These are phyloP conservation scores for Sander vitreus DNA, from an alignment of 2,113 vertebrate species.

Conservation along the genomic window DNA sequence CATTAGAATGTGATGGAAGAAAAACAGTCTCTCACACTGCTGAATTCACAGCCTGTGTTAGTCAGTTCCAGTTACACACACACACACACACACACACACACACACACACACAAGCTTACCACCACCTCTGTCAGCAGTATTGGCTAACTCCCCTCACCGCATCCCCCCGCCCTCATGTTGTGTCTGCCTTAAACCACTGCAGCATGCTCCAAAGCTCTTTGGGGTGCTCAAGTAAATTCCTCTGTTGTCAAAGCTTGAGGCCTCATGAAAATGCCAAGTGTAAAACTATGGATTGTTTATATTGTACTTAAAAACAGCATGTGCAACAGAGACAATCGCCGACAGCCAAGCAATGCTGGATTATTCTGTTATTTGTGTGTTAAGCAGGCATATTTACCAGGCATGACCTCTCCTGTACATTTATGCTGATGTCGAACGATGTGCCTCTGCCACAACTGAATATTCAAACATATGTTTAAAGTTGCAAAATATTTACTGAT, in stretches of 20 bases:
- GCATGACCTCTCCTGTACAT: slow-evolving; percentile 4
- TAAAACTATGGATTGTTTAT: slow-evolving; percentile 58
- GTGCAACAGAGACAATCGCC: slow-evolving; percentile 19
- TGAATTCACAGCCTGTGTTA: slow-evolving; percentile 42
- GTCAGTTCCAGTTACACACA: slow-evolving; percentile 39
- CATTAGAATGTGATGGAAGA: slow-evolving; percentile 36
- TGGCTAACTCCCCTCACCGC: slow-evolving; percentile 48
- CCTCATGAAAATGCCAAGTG: slow-evolving; percentile 44
- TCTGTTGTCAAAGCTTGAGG: slow-evolving; percentile 64
- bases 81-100: slow-evolving; percentile 7
- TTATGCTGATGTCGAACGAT: background rate
- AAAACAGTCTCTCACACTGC: slow-evolving; percentile 22
- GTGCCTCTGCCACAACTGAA: slow-evolving; percentile 13
- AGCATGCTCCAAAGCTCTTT: slow-evolving; percentile 61
- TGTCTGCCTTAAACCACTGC: slow-evolving; percentile 69
- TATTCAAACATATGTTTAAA: slow-evolving; percentile 15
- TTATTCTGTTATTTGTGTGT: slow-evolving; percentile 22
- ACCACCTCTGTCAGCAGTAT: slow-evolving; percentile 74
- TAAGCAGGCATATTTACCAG: background rate
- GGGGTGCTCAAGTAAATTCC: slow-evolving; percentile 50
- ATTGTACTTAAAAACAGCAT: slow-evolving; percentile 25
- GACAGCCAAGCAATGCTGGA: background rate
- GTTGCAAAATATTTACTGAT: slow-evolving; percentile 17
- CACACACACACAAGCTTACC: slow-evolving; percentile 49
- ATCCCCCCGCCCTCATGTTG: slow-evolving; percentile 44